Evolutionary conservation across 1,140 invertebrate genomes (phyloP).

Genomic region (Drosophila pallidifrons): DNA sequence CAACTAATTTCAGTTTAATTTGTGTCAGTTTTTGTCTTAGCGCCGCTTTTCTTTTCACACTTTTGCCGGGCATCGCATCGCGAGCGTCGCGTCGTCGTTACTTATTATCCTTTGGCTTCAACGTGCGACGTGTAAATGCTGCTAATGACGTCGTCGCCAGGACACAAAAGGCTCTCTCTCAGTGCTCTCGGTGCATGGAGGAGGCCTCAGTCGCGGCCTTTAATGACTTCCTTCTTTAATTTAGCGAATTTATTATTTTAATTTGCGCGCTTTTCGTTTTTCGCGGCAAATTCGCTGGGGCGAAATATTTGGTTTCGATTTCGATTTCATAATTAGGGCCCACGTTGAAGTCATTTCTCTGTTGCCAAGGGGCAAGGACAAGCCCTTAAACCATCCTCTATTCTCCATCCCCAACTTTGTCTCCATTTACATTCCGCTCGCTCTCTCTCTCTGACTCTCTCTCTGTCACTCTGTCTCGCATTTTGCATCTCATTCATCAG

Average conservation of each 20-base stretch:
- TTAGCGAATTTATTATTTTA: slow-evolving; percentile 81
- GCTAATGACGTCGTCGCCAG: slow-evolving; percentile 77
- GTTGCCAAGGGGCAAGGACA: slow-evolving; percentile 37
- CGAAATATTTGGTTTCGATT: slow-evolving; percentile 65
- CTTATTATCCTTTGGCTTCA: slow-evolving; percentile 71
- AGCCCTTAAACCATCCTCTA: slow-evolving; percentile 24
- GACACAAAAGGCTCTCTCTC: slow-evolving; percentile 54
- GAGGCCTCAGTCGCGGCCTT: slow-evolving; percentile 30
- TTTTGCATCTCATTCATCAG: slow-evolving; percentile 16
- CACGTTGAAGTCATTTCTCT: slow-evolving; percentile 29
- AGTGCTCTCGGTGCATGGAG: slow-evolving; percentile 2
- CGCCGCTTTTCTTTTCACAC: slow-evolving; percentile 67
- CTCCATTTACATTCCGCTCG: not conserved
- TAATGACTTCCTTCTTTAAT: slow-evolving; percentile 77
- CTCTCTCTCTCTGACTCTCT: no score
- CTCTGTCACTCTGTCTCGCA: no score
- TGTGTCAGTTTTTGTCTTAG: slow-evolving; percentile 70
- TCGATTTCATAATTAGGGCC: slow-evolving; percentile 70
- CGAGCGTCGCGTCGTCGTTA: slow-evolving; percentile 43
- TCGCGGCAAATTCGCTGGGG: slow-evolving; percentile 29
- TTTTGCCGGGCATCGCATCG: slow-evolving; percentile 20
- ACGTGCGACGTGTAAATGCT: slow-evolving; percentile 77
- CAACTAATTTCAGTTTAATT: slow-evolving; percentile 83
- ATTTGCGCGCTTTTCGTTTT: slow-evolving; percentile 70
- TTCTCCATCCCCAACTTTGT: not conserved